Base-by-base conservation (phyloP, 2,888 invertebrate genomes). In the Neoscelio sp. region DNA sequence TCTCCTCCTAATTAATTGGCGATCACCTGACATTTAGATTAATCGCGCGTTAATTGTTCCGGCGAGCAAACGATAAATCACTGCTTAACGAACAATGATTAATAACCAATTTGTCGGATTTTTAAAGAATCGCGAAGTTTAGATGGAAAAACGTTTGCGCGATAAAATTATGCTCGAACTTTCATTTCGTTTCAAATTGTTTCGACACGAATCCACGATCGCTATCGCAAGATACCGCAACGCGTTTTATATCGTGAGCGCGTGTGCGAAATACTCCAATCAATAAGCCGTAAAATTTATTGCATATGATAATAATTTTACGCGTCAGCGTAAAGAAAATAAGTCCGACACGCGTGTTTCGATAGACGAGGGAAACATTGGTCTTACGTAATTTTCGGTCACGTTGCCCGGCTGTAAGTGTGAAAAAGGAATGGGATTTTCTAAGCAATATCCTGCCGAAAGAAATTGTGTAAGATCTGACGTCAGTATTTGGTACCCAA, bases 181-280 rank as follows among this genome's bases (percentile, higher is more conserved):
- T 71, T 71, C 52, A 44, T 70, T 60, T 71, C 20, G 40, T 23
- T n/a, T 52, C 20, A 60, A 60, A 71, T 71, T 18, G 60, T 60
- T 71, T 71, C 71, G 44, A 71, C 60, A 71, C 28, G 60, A 60
- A 42, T 52, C 48, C 48, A 42, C 13, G 71, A 71, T 56, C 30
- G 23, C 58, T 70, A 48, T 70, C 58, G 13, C 4, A 2, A 10
- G 17, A 54, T 67, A 13, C 33, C 20, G 67, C 33, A 67, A 65
- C 13, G 40, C 50, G 30, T 13, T 52, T 42, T 54, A 30, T 23
- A 52, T 17, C 12, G 1, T 7, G 38, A 15, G 44, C 42, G 52
- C 40, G 38, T 70, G 44, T 42, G 33, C 10, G 44, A 18, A 44
- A 42, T 46, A 46, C 23, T 35, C 20, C 50, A 46, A 40, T 58